A percentile compares a stretch with the other conserved stretches of the same genome.
phyloP scores from a whole-genome alignment of 2,113 vertebrate genomes.

The Cryptomyrus ogoouensis region DNA sequence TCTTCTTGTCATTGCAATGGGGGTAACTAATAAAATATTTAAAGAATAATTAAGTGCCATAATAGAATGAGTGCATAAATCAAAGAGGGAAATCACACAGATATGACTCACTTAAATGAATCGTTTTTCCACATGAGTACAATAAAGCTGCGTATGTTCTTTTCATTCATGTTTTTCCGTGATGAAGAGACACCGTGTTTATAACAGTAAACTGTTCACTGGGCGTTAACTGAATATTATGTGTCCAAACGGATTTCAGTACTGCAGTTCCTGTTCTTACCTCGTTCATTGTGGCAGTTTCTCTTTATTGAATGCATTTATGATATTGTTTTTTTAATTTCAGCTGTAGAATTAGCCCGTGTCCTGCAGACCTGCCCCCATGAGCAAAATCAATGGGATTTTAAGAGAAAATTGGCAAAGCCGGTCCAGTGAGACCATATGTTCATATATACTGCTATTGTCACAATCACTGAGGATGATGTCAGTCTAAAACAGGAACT shows the following conservation, averaged over 20 bases:
- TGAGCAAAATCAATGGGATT: background rate
- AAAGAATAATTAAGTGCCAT: conserved; percentile 63
- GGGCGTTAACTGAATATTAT: background rate
- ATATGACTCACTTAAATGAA: conserved; percentile 27
- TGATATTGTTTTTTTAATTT: background rate
- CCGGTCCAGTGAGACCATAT: background rate
- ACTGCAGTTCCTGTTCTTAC: background rate
- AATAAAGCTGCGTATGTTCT: background rate
- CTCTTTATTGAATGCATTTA: background rate
- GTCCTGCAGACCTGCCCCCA: background rate
- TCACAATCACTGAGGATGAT: background rate
- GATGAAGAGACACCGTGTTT: background rate
- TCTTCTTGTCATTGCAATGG: conserved; percentile 42
- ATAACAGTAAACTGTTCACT: background rate
- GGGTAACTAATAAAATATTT: conserved; percentile 67
- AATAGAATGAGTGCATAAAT: conserved; percentile 60
- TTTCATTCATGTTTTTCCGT: background rate
- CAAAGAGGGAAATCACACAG: conserved; percentile 43
- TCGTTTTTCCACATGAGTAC: conserved; percentile 9
- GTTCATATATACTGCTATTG: background rate
- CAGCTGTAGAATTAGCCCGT: background rate
- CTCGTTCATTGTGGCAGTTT: background rate
- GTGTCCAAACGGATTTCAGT: background rate
- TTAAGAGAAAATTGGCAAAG: background rate
- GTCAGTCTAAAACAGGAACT: background rate